phyloP scores from a whole-genome alignment of 1,140 invertebrate species.

The Caenorhabditis remanei region DNA sequence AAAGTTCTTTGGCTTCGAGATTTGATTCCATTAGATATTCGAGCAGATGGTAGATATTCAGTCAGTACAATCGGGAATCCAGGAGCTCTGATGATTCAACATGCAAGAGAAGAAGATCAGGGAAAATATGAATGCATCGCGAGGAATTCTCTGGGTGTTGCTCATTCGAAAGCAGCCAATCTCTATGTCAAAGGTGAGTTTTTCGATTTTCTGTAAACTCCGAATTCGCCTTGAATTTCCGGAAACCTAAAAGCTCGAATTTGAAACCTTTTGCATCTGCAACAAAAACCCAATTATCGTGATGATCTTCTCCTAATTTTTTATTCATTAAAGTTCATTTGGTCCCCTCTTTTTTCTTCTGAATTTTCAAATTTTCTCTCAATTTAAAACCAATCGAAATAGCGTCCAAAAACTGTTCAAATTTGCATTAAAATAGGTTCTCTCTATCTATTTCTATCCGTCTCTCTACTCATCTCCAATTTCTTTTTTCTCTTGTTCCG shows the following conservation, averaged over 20 bases:
- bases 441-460: not conserved
- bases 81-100: constrained; percentile 89
- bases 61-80: constrained; percentile 84
- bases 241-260: not conserved
- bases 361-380: not conserved
- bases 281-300: not conserved
- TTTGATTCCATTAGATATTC: constrained; percentile 87
- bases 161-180: constrained; percentile 88
- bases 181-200: constrained; percentile 92
- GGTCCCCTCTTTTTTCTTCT: not conserved
- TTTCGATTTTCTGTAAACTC: not conserved
- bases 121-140: constrained; percentile 94
- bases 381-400: constrained; percentile 7
- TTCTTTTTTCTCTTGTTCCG: constrained; percentile 39
- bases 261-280: not conserved
- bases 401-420: constrained; percentile 44
- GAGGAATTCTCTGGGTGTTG: constrained; percentile 89
- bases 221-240: not conserved
- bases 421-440: constrained; percentile 53
- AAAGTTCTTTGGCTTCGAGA: constrained; percentile 92
- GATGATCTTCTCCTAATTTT: not conserved
- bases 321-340: constrained; percentile 6
- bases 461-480: constrained; percentile 18
- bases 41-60: constrained; percentile 86
- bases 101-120: constrained; percentile 89